Evolutionary conservation across 2,113 vertebrate genomes (phyloP), one percentile per base, ranked within the genome.

Genomic region (Oreamnos americanus): DNA sequence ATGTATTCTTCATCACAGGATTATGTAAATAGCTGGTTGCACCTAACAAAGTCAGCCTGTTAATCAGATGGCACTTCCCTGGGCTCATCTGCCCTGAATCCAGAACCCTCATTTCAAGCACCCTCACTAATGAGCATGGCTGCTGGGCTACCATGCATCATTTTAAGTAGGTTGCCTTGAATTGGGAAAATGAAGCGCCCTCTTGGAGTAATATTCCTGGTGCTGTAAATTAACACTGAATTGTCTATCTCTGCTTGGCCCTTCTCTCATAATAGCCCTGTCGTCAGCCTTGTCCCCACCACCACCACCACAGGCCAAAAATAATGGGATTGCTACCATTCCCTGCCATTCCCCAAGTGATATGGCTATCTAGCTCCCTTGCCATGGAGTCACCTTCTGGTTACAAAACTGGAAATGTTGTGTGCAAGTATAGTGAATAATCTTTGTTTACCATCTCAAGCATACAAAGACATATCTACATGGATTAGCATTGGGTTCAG

Each of bases 101-200:
- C 60, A 43, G 81, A 82, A 3, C 67, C 58, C 2, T 30, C 28
- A 1, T 57, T 21, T 25, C n/a, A 12, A 36, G 33, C 64, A n/a
- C 64, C 74, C 45, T 49, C 3, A 0, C 79, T 90, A 23, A 79
- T 60, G 43, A 49, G 49, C 79, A 16, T 7, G 57, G 67, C 28
- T 43, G 39, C 39, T 4, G 23, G 33, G 33, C 1, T 1, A 6
- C 6, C 4, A 0, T 12, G 39, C 47, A 0, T 67, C 78, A 17
- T 64, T 43, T 43, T 67, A 67, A 79, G 21, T 0, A 36, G 33
- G 26, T 51, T 2, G 55, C 47, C 57, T 45, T 26, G 39, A 71
- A 51, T 4, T 55, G 26, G 49, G 74, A 64, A 67, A 67, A 84
- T 2, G 21, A 58, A 14, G 47, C 0, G 0, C 11, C 9, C n/a